Percentiles rank a stretch among this genome's conserved stretches.
These are phyloP conservation scores for Cybosia mesomella DNA, from an alignment of 2,888 invertebrate genomes.

Conservation along the genomic window DNA sequence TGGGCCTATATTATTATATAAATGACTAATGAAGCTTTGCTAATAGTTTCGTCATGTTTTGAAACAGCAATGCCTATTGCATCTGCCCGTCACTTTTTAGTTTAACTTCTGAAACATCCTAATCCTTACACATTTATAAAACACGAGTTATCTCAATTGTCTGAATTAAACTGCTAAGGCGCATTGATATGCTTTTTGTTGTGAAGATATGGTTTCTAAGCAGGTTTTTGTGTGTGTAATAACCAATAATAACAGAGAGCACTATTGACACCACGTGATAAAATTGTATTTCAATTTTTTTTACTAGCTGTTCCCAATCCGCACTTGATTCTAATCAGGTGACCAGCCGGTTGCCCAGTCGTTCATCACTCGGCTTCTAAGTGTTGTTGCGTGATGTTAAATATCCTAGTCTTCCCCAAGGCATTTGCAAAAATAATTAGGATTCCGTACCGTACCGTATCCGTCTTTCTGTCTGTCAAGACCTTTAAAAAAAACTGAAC, in stretches of 20 bases:
- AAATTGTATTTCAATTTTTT: background rate
- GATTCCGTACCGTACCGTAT: too few species aligned
- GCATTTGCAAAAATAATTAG: too few species aligned
- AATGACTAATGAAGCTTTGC: background rate
- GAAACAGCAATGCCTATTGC: background rate
- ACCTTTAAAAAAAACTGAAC: too few species aligned
- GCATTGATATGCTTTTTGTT: background rate
- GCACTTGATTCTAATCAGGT: too few species aligned
- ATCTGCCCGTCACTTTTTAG: background rate
- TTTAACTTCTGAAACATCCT: background rate
- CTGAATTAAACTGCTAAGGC: background rate
- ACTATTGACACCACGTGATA: background rate
- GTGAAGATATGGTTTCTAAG: background rate
- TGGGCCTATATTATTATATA: background rate
- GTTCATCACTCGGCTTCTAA: too few species aligned
- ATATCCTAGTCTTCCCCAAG: too few species aligned
- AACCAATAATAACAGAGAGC: background rate
- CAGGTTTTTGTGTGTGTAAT: background rate
- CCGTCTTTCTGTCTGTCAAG: too few species aligned
- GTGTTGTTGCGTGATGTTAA: too few species aligned
- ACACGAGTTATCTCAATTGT: constrained; percentile 1
- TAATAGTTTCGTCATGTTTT: constrained; percentile 4
- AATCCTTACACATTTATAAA: background rate
- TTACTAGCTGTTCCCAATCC: too few species aligned
- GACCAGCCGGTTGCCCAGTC: too few species aligned